phyloP scores from a whole-genome alignment of 1,140 invertebrate species.

The Neomicropteryx cornuta region DNA sequence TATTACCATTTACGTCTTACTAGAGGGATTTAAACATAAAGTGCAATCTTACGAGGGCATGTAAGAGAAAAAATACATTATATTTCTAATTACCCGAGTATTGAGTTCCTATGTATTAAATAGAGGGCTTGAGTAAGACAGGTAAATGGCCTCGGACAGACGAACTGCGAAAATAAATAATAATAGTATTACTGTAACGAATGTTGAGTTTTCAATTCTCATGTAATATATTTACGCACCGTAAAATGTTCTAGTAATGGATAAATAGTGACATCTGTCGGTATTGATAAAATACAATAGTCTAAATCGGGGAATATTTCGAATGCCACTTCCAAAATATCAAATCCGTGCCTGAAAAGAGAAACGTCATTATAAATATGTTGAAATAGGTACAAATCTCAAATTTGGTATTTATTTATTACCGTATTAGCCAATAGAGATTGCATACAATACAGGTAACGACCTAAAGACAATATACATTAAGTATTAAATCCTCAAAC shows the following conservation, averaged over 20 bases:
- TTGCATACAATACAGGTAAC: too few relatives aligned
- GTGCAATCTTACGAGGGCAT: too few relatives aligned
- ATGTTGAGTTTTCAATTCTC: neutral
- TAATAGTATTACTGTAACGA: slow-evolving; percentile 7
- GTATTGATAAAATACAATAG: slow-evolving; percentile 53
- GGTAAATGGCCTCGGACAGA: slow-evolving; percentile 36
- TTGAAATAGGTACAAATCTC: too few relatives aligned
- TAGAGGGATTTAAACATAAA: too few relatives aligned
- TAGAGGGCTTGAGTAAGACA: slow-evolving; percentile 45
- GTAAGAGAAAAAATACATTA: too few relatives aligned
- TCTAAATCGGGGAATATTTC: slow-evolving; percentile 53
- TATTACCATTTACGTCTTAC: too few relatives aligned
- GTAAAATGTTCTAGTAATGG: slow-evolving; percentile 51
- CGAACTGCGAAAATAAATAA: slow-evolving; percentile 27
- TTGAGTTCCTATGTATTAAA: slow-evolving; percentile 38
- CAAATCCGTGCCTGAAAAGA: slow-evolving; percentile 27
- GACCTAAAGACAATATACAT: too few relatives aligned
- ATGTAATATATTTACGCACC: slow-evolving; percentile 23
- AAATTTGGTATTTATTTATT: too few relatives aligned
- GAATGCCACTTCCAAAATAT: slow-evolving; percentile 53
- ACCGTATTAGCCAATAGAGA: too few relatives aligned
- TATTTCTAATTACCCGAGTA: slow-evolving; percentile 24
- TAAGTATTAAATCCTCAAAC: too few relatives aligned
- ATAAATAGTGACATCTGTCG: slow-evolving; percentile 45
- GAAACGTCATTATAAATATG: slow-evolving; percentile 2